These are phyloP conservation scores for Pangasius mekongensis DNA, from an alignment of 2,797 vertebrate species.

Conservation along the genomic window DNA sequence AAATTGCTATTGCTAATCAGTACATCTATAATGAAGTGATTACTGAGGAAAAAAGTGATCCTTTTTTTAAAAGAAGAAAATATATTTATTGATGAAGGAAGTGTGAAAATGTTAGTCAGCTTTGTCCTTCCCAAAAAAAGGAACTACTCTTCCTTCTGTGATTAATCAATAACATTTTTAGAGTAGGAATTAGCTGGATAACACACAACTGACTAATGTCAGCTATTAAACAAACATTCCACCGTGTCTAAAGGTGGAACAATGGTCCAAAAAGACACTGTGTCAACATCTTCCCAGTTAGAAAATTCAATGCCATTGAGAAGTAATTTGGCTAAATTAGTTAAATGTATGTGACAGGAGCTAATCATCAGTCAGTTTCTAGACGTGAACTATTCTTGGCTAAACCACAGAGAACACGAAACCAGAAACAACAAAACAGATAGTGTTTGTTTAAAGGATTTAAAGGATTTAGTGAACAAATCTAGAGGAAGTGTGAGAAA, in stretches of 20 bases:
- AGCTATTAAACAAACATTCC: neutral
- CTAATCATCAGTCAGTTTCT: neutral
- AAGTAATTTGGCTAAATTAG: neutral
- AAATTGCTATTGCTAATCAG: neutral
- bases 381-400: neutral
- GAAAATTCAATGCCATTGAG: neutral
- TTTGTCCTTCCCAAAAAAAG: neutral
- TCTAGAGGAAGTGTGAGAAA: constrained; percentile 15
- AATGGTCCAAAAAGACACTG: neutral
- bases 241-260: neutral
- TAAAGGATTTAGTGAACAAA: neutral
- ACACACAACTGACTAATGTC: neutral
- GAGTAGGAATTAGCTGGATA: neutral
- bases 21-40: neutral
- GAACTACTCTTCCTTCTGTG: neutral
- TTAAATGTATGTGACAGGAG: neutral
- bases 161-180: neutral
- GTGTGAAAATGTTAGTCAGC: neutral
- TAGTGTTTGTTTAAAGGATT: neutral
- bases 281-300: neutral
- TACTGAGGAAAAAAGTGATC: neutral
- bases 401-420: neutral
- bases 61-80: neutral
- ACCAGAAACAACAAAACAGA: neutral
- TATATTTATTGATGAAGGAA: neutral